Base-by-base conservation (phyloP, 2,797 vertebrate species). In the Cercopithecus petaurista region DNA sequence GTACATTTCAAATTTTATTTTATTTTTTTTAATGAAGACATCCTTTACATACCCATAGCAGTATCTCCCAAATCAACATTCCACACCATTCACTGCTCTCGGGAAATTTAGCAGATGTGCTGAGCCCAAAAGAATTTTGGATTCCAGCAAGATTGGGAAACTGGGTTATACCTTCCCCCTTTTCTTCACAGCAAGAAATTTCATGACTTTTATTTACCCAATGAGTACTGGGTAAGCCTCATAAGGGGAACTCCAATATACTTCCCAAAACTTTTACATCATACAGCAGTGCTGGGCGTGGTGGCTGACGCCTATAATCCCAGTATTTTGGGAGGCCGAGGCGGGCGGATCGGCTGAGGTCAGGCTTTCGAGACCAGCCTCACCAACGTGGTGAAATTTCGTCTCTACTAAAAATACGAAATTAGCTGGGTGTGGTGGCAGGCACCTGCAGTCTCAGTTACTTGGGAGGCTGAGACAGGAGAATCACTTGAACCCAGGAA, bases 201-300 rank as follows among this genome's bases (percentile, higher is more conserved):
- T 88, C 36, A 41, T 73, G 55, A 59, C 9, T 75, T 95, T 88
- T 57, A 72, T 39, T 52, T 86, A 93, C 11, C 1, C 73, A n/a
- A 0, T 75, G 46, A 81, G 14, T 2, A 28, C 24, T 36, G 46
- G 39, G 21, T n/a, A 64, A 30, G 3, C 7, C 67, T 70, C 30
- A 15, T 79, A 41, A 91, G 6, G 39, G 33, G 14, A 91, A 50
- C 94, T 59, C 43, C 12, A 86, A 64, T 15, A n/a, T n/a, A 1
- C 22, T 89, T 91, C 64, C 67, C 67, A 70, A 94, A 77, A 33
- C 28, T 81, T 83, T 64, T 72, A 36, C 81, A 67, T 73, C 48
- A n/a, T 13, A 88, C 43, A 76, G 28, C 67, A 72, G 61, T 33
- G 30, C 7, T 33, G 30, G 61, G 30, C 28, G 1, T 64, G 30